A percentile compares a stretch with the other conserved stretches of the same genome.
Evolutionary conservation across 2,888 invertebrate species (phyloP).

Genomic region (Cyaniris semiargus): DNA sequence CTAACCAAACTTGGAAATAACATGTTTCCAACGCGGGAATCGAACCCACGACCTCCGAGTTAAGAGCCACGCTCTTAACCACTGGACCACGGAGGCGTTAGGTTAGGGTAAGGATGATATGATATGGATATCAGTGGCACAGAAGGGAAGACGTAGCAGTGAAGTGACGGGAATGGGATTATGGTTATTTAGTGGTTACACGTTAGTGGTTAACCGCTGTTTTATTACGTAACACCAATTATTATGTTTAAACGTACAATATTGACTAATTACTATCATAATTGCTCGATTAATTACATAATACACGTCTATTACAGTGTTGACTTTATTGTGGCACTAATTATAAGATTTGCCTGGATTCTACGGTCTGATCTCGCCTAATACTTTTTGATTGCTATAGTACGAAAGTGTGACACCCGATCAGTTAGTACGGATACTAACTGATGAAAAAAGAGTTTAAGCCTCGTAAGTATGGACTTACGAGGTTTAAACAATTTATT

Average conservation of each 20-base stretch:
- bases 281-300: neutral
- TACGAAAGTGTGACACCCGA: too few relatives aligned
- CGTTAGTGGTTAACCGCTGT: neutral
- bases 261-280: neutral
- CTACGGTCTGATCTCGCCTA: neutral
- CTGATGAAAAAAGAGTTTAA: too few relatives aligned
- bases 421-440: too few relatives aligned
- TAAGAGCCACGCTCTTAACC: too few relatives aligned
- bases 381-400: neutral
- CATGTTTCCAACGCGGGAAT: too few relatives aligned
- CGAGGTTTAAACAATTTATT: neutral
- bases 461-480: too few relatives aligned
- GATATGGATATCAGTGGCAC: too few relatives aligned
- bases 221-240: neutral
- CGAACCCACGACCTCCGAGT: too few relatives aligned
- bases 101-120: too few relatives aligned
- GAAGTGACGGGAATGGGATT: neutral
- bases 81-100: too few relatives aligned
- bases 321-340: neutral
- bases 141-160: too few relatives aligned
- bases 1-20: too few relatives aligned
- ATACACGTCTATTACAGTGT: neutral
- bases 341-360: neutral
- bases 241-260: slow-evolving; percentile 3
- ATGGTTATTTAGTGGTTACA: neutral